A percentile compares a stretch with the other conserved stretches of the same genome.
These are phyloP conservation scores for Erpetoichthys calabaricus DNA, from an alignment of 2,797 vertebrate genomes.

Conservation along the genomic window DNA sequence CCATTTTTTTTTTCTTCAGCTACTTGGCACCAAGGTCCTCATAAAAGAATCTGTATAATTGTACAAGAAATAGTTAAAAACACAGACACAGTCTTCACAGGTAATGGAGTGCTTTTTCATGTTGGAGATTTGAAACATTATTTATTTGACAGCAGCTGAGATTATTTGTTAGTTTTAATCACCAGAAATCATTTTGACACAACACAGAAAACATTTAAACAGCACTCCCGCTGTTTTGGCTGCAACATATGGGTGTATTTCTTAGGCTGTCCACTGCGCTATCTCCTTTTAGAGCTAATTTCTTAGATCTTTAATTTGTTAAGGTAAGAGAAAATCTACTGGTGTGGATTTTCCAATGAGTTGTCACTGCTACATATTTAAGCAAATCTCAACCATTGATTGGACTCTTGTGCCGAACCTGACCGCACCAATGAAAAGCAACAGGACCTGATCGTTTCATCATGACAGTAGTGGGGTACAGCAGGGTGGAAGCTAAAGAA, in stretches of 20 bases:
- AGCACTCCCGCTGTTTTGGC: constrained; percentile 79
- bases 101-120: constrained; percentile 92
- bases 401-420: too few relatives aligned
- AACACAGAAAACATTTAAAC: constrained; percentile 96
- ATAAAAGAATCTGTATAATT: constrained; percentile 99
- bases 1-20: constrained; percentile 62
- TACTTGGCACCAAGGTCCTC: constrained; percentile 98
- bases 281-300: constrained; percentile 36
- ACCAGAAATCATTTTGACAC: constrained; percentile 97
- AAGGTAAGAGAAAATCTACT: too few relatives aligned
- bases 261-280: constrained; percentile 74
- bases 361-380: too few relatives aligned
- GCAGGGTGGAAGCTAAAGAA: too few relatives aligned
- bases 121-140: constrained; percentile 95
- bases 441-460: too few relatives aligned
- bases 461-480: too few relatives aligned
- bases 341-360: too few relatives aligned
- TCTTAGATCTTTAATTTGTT: too few relatives aligned
- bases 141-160: constrained; percentile 98
- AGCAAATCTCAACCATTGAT: too few relatives aligned
- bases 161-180: constrained; percentile 97
- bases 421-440: too few relatives aligned
- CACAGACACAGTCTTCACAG: constrained; percentile 99
- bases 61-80: constrained; percentile 99
- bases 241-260: constrained; percentile 93